Evolutionary conservation across 2,888 invertebrate species (phyloP), one percentile per base, ranked within the genome.

Genomic region (Thecocarcelia acutangulata): DNA sequence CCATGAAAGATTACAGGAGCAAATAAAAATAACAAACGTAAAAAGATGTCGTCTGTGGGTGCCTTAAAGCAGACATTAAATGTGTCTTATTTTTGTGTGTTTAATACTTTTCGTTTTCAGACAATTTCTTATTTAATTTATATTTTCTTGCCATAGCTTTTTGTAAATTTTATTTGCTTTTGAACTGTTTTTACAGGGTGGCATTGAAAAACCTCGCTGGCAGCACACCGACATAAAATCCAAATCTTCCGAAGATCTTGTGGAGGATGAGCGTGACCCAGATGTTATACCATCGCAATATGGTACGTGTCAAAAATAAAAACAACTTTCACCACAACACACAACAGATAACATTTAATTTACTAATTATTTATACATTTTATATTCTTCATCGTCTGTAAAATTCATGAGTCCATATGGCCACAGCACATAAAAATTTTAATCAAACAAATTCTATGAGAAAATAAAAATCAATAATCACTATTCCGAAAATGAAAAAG

Each of bases 201-300:
- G 88, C 84, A 83, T 90, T 84, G 90, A 90, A 73, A 91, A 90
- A 83, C 91, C 91, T 68, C 90, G 91, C 5, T 91, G 91, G 91
- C 91, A 91, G 78, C 91, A 91, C 84, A 92, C 89, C 88, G 92
- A 90, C 88, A 92, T 90, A 77, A 90, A 90, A 87, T 89, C 90
- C 15, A 91, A 90, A 84, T 90, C 91, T 64, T 87, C 90, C 0
- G 90, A 91, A 81, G 91, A 90, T 85, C 85, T 90, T 83, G 88
- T 90, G 69, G 90, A 90, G 84, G 90, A 90, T 82, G 90, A 90
- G 86, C 89, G 91, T 83, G 95, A 95, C 91, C 95, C 95, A 17
- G 95, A 95, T 90, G 93, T 95, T 80, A 95, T 95, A 89, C 95
- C 95, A 83, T 94, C 94, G 83, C 94, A 94, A 92, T 94, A 94